Base-by-base conservation (phyloP, 2,888 invertebrate species). In the Herminia tarsipennalis region DNA sequence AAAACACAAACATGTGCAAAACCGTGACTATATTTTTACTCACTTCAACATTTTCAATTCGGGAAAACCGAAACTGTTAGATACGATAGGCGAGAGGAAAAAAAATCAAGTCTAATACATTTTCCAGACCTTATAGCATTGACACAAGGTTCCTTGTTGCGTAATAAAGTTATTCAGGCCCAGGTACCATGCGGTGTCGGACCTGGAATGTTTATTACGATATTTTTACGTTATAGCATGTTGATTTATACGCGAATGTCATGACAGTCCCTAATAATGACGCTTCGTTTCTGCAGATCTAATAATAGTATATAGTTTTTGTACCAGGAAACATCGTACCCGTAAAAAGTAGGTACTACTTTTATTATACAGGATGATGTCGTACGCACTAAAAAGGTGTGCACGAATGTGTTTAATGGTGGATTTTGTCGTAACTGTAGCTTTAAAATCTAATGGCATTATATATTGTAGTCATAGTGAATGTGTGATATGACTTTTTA, bases 41-140 rank as follows among this genome's bases (percentile, higher is more conserved):
- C 48, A 47, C 34, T 52, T 48, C 45, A 62, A 43, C 27, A 57
- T 66, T 61, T 52, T 41, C 47, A 52, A 66, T 57, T 52, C 40
- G 37, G 35, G n/a, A 40, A 34, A 54, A 12, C 40, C 28, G 9
- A 49, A 45, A 39, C 42, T 44, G 25, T 50, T 55, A 39, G 22
- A 40, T 25, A n/a, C n/a, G n/a, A n/a, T n/a, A n/a, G n/a, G n/a
- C n/a, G n/a, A n/a, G n/a, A n/a, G n/a, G n/a, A n/a, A n/a, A n/a
- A n/a, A n/a, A n/a, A n/a, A n/a, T n/a, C n/a, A n/a, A n/a, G n/a
- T n/a, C n/a, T n/a, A n/a, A n/a, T n/a, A n/a, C n/a, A n/a, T n/a
- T n/a, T n/a, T n/a, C n/a, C n/a, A n/a, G 24, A 37, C 42, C 14
- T 28, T 63, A 40, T 18, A 0, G 0, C 1, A 3, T 0, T 1